Evolutionary conservation across 2,797 vertebrate species (phyloP).

Genomic region (Enteromius paludinosus): DNA sequence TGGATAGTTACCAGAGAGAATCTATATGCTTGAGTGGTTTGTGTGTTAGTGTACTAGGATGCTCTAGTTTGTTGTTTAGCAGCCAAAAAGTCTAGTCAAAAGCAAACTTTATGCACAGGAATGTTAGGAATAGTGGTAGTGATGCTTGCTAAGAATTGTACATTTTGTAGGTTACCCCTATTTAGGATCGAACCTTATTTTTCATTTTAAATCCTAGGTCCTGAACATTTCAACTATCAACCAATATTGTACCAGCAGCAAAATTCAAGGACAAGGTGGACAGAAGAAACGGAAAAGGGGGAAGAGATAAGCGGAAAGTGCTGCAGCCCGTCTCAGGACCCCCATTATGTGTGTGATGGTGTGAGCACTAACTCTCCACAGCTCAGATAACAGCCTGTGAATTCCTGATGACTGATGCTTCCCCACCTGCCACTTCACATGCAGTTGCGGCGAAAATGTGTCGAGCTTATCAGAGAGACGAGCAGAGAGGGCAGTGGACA

Average conservation of each 20-base stretch:
- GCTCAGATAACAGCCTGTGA: slow-evolving; percentile 55
- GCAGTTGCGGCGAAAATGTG: slow-evolving; percentile 53
- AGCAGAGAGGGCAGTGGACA: slow-evolving; percentile 45
- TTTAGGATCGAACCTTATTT: slow-evolving; percentile 12
- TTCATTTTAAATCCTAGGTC: background rate
- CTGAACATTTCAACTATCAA: background rate
- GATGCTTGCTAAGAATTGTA: background rate
- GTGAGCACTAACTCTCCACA: slow-evolving; percentile 41
- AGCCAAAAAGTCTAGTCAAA: background rate
- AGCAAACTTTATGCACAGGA: background rate
- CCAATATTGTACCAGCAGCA: slow-evolving; percentile 1
- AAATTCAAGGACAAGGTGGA: slow-evolving; percentile 19
- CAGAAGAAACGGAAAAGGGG: slow-evolving; percentile 23
- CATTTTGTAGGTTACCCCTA: background rate
- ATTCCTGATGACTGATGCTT: slow-evolving; percentile 51
- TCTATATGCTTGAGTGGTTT: background rate
- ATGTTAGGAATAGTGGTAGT: background rate
- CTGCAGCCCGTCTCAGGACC: slow-evolving; percentile 28
- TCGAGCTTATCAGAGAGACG: slow-evolving; percentile 56
- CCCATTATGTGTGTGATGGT: slow-evolving; percentile 44
- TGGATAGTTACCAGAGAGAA: background rate
- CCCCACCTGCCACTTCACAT: slow-evolving; percentile 60
- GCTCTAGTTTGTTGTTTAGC: background rate
- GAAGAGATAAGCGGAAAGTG: background rate
- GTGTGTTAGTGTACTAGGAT: background rate